These are phyloP conservation scores for Asbolus verrucosus DNA, from an alignment of 1,140 invertebrate genomes.

Conservation along the genomic window DNA sequence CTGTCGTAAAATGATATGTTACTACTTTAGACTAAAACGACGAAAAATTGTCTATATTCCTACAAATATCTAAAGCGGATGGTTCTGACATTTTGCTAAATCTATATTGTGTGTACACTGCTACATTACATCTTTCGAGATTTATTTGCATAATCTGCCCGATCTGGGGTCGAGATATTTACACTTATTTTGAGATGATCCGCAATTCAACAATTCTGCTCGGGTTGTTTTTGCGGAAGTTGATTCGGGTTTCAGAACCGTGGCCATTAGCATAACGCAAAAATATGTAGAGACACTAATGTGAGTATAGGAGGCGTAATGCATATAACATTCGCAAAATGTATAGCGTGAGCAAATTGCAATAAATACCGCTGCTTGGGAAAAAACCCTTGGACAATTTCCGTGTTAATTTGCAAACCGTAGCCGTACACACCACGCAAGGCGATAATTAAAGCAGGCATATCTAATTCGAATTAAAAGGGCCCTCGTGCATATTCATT, in stretches of 20 bases:
- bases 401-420: constrained; percentile 34
- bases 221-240: background rate
- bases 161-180: no score
- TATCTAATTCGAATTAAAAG: constrained; percentile 44
- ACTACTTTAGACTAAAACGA: no score
- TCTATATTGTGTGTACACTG: no score
- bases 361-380: background rate
- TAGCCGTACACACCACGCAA: constrained; percentile 22
- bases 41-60: no score
- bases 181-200: no score
- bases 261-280: background rate
- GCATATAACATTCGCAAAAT: constrained; percentile 21
- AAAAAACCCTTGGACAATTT: constrained; percentile 25
- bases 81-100: no score
- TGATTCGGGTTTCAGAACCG: background rate
- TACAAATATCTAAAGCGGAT: no score
- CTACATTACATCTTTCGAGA: no score
- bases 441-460: constrained; percentile 40
- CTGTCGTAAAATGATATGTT: no score
- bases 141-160: no score
- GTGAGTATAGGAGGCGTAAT: constrained; percentile 9
- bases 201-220: no score
- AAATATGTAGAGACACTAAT: background rate
- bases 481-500: constrained; percentile 43
- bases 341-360: constrained; percentile 4